phyloP scores from a whole-genome alignment of 2,113 vertebrate species.

The Vireo altiloquus region DNA sequence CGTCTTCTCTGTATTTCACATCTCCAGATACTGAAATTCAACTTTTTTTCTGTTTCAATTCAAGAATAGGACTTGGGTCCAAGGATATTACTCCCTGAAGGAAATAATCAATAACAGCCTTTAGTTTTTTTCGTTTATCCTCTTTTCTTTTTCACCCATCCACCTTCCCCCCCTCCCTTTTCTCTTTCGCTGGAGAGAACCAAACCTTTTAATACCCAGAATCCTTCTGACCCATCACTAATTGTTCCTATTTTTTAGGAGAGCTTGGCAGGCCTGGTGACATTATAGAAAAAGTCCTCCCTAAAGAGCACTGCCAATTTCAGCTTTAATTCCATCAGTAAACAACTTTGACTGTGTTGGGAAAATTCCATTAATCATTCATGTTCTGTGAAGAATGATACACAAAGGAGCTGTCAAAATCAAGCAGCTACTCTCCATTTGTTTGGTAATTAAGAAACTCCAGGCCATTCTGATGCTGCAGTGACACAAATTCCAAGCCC shows the following conservation, averaged over 20 bases:
- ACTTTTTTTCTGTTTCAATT: not conserved
- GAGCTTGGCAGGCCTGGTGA: slow-evolving; percentile 68
- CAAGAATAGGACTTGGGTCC: not conserved
- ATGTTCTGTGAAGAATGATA: slow-evolving; percentile 75
- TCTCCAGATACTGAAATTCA: not conserved
- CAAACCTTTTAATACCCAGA: slow-evolving; percentile 54
- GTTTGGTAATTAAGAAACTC: slow-evolving; percentile 78
- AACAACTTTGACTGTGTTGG: slow-evolving; percentile 78
- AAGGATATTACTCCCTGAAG: not conserved
- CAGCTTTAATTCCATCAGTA: slow-evolving; percentile 78
- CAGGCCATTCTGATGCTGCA: slow-evolving; percentile 56
- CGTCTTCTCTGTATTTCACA: not conserved
- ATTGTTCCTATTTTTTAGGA: slow-evolving; percentile 72
- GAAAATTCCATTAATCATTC: slow-evolving; percentile 84
- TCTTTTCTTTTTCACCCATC: not conserved
- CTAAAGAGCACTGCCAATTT: slow-evolving; percentile 75
- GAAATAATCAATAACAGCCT: not conserved
- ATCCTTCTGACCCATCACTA: slow-evolving; percentile 53
- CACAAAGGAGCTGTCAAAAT: slow-evolving; percentile 77
- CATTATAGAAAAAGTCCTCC: slow-evolving; percentile 72
- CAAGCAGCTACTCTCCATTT: slow-evolving; percentile 73
- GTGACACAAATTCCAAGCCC: slow-evolving; percentile 58
- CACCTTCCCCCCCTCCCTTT: not conserved
- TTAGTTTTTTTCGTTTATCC: not conserved
- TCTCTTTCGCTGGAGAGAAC: slow-evolving; percentile 2